phyloP scores from a whole-genome alignment of 2,797 vertebrate genomes.

The Oreonectes daqikongensis region DNA sequence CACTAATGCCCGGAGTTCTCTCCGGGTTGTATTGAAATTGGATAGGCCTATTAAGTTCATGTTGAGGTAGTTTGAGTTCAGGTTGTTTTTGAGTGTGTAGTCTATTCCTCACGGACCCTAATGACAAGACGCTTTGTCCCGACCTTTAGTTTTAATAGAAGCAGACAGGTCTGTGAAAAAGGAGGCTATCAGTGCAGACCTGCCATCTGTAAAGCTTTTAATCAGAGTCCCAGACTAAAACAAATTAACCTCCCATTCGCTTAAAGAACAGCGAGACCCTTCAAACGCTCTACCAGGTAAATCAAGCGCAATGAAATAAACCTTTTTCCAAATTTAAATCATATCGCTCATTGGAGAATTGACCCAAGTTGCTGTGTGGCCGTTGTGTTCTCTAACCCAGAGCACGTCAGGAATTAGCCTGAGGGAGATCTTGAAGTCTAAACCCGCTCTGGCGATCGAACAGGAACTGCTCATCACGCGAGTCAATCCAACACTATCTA shows the following conservation, averaged over 20 bases:
- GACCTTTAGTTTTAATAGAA: conserved; percentile 37
- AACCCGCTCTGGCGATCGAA: conserved; percentile 48
- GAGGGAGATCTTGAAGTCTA: conserved; percentile 42
- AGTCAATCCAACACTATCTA: background rate
- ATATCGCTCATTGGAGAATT: conserved; percentile 52
- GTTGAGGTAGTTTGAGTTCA: conserved; percentile 30
- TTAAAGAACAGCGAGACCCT: conserved; percentile 41
- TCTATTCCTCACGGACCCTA: conserved; percentile 6
- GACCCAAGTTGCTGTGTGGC: conserved; percentile 29
- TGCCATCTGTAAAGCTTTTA: conserved; percentile 34
- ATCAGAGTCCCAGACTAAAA: conserved; percentile 44
- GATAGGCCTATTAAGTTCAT: conserved; percentile 15
- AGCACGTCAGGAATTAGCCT: conserved; percentile 52
- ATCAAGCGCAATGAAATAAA: conserved; percentile 46
- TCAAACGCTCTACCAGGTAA: conserved; percentile 49
- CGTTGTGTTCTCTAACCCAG: conserved; percentile 39
- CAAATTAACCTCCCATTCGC: conserved; percentile 47
- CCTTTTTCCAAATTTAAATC: conserved; percentile 46
- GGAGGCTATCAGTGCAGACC: conserved; percentile 31
- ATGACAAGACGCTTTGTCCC: conserved; percentile 14
- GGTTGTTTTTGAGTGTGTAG: conserved; percentile 25
- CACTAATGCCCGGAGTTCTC: conserved; percentile 4
- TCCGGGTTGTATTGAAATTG: conserved; percentile 23
- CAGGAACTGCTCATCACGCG: background rate
- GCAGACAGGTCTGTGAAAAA: conserved; percentile 34